Evolutionary conservation across 1,140 invertebrate species (phyloP).

Genomic region (Papilio polyxenes): DNA sequence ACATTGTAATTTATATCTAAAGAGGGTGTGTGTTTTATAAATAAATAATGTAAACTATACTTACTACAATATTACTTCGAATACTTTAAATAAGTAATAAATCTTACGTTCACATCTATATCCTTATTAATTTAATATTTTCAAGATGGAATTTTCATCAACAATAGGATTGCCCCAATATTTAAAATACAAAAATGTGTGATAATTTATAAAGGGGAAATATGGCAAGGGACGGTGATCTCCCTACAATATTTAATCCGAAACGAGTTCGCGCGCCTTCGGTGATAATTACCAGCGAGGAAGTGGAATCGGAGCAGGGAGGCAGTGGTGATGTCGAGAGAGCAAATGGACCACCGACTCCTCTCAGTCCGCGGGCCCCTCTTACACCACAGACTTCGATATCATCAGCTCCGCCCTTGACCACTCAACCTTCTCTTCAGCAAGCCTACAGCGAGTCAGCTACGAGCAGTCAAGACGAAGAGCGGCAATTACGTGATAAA

Average conservation of each 20-base stretch:
- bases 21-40: conserved; percentile 24
- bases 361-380: conserved; percentile 69
- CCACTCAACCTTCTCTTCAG: conserved; percentile 71
- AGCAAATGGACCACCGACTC: conserved; percentile 72
- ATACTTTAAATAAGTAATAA: conserved; percentile 22
- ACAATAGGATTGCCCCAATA: conserved; percentile 23
- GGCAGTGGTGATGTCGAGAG: conserved; percentile 60
- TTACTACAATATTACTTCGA: conserved; percentile 8
- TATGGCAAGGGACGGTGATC: conserved; percentile 83
- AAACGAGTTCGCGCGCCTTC: conserved; percentile 86
- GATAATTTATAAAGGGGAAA: conserved; percentile 31
- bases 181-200: conserved; percentile 27
- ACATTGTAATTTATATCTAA: conserved; percentile 25
- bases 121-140: conserved; percentile 38
- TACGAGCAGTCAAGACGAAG: conserved; percentile 81
- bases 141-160: conserved; percentile 41
- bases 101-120: conserved; percentile 34
- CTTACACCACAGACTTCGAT: conserved; percentile 72
- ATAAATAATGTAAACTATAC: conserved; percentile 20
- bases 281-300: conserved; percentile 86
- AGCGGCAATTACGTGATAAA: conserved; percentile 71
- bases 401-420: conserved; percentile 69
- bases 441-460: conserved; percentile 77
- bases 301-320: conserved; percentile 64
- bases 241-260: conserved; percentile 88